Percentiles rank a stretch among this genome's conserved stretches.
Evolutionary conservation across 2,113 vertebrate species (phyloP).

Genomic region (Pituophis catenifer): DNA sequence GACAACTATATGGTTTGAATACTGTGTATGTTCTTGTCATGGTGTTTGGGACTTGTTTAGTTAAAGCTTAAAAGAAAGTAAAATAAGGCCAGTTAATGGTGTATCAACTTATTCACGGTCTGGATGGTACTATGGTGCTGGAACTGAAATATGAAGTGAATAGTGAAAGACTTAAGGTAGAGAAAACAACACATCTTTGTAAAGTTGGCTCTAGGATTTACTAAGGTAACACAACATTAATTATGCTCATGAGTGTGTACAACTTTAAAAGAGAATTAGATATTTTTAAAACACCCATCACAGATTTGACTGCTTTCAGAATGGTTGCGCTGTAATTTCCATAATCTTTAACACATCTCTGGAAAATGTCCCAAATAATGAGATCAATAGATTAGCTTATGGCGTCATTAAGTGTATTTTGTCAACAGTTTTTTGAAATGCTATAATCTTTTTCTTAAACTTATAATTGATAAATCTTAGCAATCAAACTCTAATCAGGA

Average conservation of each 20-base stretch:
- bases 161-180: neutral
- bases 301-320: neutral
- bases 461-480: neutral
- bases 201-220: neutral
- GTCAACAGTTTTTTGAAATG: neutral
- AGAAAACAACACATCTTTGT: neutral
- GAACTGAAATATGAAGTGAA: neutral
- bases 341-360: neutral
- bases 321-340: neutral
- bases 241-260: neutral
- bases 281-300: neutral
- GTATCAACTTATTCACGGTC: neutral
- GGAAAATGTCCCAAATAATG: neutral
- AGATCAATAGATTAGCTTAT: neutral
- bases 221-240: neutral
- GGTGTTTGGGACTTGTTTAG: neutral
- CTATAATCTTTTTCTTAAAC: neutral
- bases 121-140: neutral
- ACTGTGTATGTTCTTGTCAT: neutral
- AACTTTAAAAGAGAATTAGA: neutral
- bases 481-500: neutral
- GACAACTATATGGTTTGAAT: neutral
- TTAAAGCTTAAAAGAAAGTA: neutral
- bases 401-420: neutral
- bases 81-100: neutral